phyloP scores from a whole-genome alignment of 1,140 invertebrate species.

The Carposina sasakii region DNA sequence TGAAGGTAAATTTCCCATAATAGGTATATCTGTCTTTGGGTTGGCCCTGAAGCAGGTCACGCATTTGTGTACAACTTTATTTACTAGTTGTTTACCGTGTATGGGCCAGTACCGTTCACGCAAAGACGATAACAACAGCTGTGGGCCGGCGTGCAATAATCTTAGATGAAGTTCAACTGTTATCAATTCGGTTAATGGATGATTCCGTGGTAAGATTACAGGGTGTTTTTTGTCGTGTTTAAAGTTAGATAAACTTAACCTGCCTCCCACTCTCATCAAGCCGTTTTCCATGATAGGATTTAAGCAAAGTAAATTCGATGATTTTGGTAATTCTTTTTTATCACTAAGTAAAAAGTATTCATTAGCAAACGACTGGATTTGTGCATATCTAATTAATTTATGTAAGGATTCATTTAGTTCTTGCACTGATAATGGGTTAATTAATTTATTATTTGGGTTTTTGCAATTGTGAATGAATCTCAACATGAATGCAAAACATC shows the following conservation, averaged over 20 bases:
- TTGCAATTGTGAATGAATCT: constrained; percentile 4
- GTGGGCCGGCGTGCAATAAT: constrained; percentile 1
- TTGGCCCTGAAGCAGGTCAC: neutral
- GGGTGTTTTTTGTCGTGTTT: constrained; percentile 2
- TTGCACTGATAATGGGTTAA: neutral
- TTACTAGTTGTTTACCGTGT: constrained; percentile 15
- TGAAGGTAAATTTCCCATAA: neutral
- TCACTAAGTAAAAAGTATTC: neutral
- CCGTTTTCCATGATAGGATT: constrained; percentile 1
- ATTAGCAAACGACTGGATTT: neutral
- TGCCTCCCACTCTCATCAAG: constrained; percentile 1
- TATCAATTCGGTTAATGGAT: neutral
- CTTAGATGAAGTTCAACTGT: neutral
- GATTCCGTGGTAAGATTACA: neutral
- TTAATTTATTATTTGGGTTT: neutral
- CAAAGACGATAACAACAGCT: constrained; percentile 1
- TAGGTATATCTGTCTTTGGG: neutral
- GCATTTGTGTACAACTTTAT: constrained; percentile 4
- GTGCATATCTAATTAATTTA: neutral
- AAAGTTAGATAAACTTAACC: neutral
- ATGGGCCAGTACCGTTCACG: constrained; percentile 2
- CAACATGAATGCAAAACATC: neutral
- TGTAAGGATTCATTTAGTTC: neutral
- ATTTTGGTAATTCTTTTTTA: constrained; percentile 3
- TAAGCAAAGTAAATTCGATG: neutral